A percentile compares a stretch with the other conserved stretches of the same genome.
Evolutionary conservation across 92 coral and sea anemone species (phyloP).

Genomic region (Actinostola sp.): DNA sequence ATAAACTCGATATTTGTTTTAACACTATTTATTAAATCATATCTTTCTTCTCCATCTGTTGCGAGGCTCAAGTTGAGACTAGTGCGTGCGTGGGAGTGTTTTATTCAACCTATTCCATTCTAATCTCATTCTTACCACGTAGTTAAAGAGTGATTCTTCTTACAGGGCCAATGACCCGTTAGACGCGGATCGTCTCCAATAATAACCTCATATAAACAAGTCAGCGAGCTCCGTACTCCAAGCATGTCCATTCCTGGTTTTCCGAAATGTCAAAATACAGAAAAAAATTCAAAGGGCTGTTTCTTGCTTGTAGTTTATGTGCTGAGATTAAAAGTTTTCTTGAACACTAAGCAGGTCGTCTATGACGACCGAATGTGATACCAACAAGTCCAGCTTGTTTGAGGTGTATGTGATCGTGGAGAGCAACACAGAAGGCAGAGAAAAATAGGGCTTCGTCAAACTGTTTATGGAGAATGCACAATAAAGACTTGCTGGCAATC

Average conservation of each 20-base stretch:
- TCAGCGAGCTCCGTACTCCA: constrained; percentile 11
- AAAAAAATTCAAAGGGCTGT: constrained; percentile 13
- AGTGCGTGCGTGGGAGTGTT: neutral
- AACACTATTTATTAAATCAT: neutral
- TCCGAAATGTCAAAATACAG: constrained; percentile 7
- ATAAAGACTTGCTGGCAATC: too few species aligned
- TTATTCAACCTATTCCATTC: neutral
- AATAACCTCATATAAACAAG: neutral
- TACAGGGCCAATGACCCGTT: neutral
- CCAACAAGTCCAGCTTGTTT: neutral
- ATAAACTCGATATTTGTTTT: neutral
- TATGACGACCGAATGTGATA: neutral
- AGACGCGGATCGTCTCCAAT: neutral
- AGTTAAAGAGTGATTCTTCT: neutral
- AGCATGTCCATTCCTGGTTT: constrained; percentile 12
- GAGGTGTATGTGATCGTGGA: neutral
- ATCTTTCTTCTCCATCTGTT: neutral
- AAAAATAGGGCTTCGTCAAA: neutral
- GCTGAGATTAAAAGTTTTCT: neutral
- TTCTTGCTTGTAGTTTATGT: constrained; percentile 5
- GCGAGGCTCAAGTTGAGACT: neutral
- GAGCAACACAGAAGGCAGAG: neutral
- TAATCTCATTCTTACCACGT: neutral
- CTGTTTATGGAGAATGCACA: too few species aligned
- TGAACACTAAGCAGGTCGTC: neutral